Evolutionary conservation across 2,113 vertebrate species (phyloP), one percentile per base, ranked within the genome.

Genomic region (Corydoras maculifer): DNA sequence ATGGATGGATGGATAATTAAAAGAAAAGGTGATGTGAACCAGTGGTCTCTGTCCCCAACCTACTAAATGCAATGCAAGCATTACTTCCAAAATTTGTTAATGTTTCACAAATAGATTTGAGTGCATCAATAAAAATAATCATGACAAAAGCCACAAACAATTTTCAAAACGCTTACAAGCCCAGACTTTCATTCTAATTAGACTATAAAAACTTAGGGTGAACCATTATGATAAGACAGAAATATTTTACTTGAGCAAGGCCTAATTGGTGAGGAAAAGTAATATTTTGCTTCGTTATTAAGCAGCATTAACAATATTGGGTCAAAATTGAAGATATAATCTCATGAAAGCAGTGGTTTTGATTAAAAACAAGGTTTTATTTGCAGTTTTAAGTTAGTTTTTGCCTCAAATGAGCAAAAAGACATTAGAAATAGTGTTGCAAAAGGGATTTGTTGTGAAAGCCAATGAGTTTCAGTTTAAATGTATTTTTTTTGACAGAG

Each of bases 351-450:
- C 29, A 81, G 69, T 58, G 30, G 0, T 54, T 32, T 49, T 72
- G 73, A 77, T 62, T 81, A 75, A 60, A 55, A 60, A 72, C 75
- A 78, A 72, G 79, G 71, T 78, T 76, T 72, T 62, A 8, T 58
- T 62, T 64, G 65, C 57, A 6, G 53, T 54, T 29, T 35, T 61
- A 1, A 9, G 80, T 80, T 86, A 83, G 81, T 80, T 76, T 75
- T 85, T 86, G 87, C 82, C 82, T 49, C 30, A 18, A 29, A 50
- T 49, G 53, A 74, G 79, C 74, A 79, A 80, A 73, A 82, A 74
- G 72, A 77, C 72, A 76, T 84, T 80, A 72, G 65, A 72, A 62
- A 67, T 73, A 81, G 68, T 68, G 68, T 72, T 62, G 72, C 62
- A 67, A 5, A 1, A 43, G 55, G 69, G 58, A 70, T 31, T 63